phyloP scores from a whole-genome alignment of 2,113 vertebrate species.

The Corythornis madagascariensis region DNA sequence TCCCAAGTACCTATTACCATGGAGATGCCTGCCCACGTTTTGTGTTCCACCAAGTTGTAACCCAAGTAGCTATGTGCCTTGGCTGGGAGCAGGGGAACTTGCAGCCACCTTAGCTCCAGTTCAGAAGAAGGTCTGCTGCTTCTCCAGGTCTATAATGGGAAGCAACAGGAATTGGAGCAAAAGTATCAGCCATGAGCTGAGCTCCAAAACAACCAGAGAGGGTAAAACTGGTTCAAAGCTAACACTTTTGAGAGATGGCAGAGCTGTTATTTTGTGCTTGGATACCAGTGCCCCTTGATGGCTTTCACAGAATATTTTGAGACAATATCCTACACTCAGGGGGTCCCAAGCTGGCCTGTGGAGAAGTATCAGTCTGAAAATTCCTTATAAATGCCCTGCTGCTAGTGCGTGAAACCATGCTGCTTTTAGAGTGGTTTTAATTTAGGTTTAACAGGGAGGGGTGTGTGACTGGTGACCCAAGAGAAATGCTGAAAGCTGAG shows the following conservation, averaged over 20 bases:
- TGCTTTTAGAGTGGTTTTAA: slow-evolving; percentile 35
- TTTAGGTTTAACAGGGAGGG: neutral
- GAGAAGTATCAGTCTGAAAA: neutral
- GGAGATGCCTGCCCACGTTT: neutral
- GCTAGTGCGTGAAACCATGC: slow-evolving; percentile 12
- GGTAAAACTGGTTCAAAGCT: neutral
- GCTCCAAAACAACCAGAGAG: neutral
- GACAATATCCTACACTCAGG: slow-evolving; percentile 19
- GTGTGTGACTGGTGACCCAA: neutral
- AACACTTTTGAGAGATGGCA: neutral
- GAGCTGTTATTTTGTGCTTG: neutral
- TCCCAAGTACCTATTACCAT: neutral
- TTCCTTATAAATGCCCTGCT: slow-evolving; percentile 7
- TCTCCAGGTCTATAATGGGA: neutral
- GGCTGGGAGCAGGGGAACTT: neutral
- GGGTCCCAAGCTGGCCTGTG: neutral
- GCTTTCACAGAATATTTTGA: slow-evolving; percentile 19
- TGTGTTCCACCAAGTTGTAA: neutral
- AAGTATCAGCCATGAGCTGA: neutral
- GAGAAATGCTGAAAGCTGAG: slow-evolving; percentile 15
- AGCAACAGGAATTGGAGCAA: neutral
- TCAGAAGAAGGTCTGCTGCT: neutral
- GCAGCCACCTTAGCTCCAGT: neutral
- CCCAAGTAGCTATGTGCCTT: neutral
- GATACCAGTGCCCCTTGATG: neutral